Evolutionary conservation across 1,140 invertebrate genomes (phyloP), one percentile per base, ranked within the genome.

Genomic region (Battus philenor): DNA sequence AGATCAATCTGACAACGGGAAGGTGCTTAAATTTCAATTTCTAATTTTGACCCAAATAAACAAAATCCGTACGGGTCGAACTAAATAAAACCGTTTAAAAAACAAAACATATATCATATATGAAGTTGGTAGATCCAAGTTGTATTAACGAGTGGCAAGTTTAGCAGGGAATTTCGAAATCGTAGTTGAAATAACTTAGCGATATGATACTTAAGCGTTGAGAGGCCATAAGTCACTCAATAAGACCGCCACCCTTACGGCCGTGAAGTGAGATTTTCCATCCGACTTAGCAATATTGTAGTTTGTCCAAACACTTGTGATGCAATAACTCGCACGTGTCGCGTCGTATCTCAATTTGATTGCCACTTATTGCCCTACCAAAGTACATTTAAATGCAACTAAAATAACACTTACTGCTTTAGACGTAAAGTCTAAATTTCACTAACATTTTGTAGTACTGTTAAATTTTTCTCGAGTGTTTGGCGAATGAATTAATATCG

Each of bases 281-380:
- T 32, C 29, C 54, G 59, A 64, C 59, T 60, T 59, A 69, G 69
- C 69, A 76, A 75, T 78, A 68, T 63, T 54, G 52, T 67, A 72
- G 61, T 73, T 67, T 72, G 72, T 68, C 64, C 70, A 76, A 74
- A 76, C 72, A 79, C 75, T 79, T 67, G 68, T 65, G 67, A 68
- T 57, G 59, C 71, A 79, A 79, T 79, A 79, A 79, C 64, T 47
- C 58, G 66, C 75, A 79, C 75, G 70, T 79, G 75, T 68, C 68
- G 46, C 59, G 39, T 57, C 64, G 63, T 79, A 74, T 76, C 72
- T 76, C 75, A 79, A 79, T 78, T 72, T 68, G 67, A 75, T 74
- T 60, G 68, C 62, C 64, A 67, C 67, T 77, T 70, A 68, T 70
- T 67, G 64, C 71, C 67, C 59, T 64, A 44, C 38, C 27, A 32